Conservation (phyloP, 2,888 invertebrate species). For the Phengaris alcon region DNA sequence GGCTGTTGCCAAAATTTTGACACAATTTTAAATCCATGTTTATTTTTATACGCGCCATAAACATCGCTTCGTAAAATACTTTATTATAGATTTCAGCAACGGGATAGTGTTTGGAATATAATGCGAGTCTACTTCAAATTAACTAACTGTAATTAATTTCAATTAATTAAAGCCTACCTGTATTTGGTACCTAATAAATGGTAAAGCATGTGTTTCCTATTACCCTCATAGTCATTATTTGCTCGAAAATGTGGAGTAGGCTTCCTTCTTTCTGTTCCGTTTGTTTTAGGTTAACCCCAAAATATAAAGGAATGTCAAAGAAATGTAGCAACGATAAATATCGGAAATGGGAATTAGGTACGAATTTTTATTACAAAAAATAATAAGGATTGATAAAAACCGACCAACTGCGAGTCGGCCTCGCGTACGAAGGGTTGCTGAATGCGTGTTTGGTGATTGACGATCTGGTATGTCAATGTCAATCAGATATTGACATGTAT, state of each 20-base stretch:
- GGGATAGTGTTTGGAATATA: not conserved
- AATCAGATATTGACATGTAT: too few relatives aligned
- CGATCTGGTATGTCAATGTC: too few relatives aligned
- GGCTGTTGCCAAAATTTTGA: constrained; percentile 49
- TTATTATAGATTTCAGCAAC: too few relatives aligned
- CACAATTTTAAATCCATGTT: constrained; percentile 3
- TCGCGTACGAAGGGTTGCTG: too few relatives aligned
- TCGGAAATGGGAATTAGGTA: too few relatives aligned
- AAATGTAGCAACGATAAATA: too few relatives aligned
- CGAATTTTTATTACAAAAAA: too few relatives aligned
- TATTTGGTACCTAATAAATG: not conserved
- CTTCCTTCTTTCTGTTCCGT: not conserved
- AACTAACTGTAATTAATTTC: not conserved
- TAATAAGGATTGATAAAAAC: too few relatives aligned
- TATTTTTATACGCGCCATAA: not conserved
- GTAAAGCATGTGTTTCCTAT: not conserved
- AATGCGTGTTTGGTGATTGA: too few relatives aligned
- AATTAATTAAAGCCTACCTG: not conserved
- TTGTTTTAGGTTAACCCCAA: too few relatives aligned
- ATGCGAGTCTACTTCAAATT: not conserved
- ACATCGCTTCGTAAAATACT: not conserved
- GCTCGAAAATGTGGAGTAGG: not conserved
- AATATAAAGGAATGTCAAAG: too few relatives aligned
- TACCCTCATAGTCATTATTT: not conserved
- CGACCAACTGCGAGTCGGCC: too few relatives aligned